Evolutionary conservation across 2,797 vertebrate genomes (phyloP), one percentile per base, ranked within the genome.

Genomic region (Xenopus petersii): DNA sequence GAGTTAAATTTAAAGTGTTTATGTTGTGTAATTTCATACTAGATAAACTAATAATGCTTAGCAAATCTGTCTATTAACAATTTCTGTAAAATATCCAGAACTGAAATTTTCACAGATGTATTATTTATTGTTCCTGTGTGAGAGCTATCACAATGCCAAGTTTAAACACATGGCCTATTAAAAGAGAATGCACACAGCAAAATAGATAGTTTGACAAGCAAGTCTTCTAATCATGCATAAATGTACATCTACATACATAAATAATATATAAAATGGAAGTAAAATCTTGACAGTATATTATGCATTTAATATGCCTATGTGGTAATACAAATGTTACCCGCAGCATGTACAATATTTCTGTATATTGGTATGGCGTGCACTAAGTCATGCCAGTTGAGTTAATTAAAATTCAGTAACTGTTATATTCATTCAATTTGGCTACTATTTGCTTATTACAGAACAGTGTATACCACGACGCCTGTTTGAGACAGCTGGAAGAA

Each of bases 401-500:
- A 79, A 79, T 79, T 79, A 79, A 74, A 79, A 79, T 79, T 79
- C 77, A 66, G 61, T 74, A 79, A 74, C 77, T 70, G 67, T 74
- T 74, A 70, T 49, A 47, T 30, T 60, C 51, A 67, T 79, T 71
- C 71, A 79, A 79, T 70, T 79, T 79, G 77, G 77, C 74, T 67
- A 70, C 46, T 47, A 33, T 49, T 66, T 66, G 71, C 67, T 74
- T 66, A 70, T 74, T 74, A 79, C 74, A 79, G 77, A 61, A 70
- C 77, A 54, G 65, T 66, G 77, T 70, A 64, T 59, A 70, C 26
- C 62, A 79, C 70, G 71, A 79, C 70, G 71, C 64, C 77, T 79
- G 77, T 64, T 74, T 74, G 61, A 79, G 77, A 74, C 77, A 79
- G 77, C 77, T 79, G 77, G 71, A 79, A 79, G 77, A 79, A 74